phyloP scores from a whole-genome alignment of 2,113 vertebrate genomes.

The Corythaixoides concolor region DNA sequence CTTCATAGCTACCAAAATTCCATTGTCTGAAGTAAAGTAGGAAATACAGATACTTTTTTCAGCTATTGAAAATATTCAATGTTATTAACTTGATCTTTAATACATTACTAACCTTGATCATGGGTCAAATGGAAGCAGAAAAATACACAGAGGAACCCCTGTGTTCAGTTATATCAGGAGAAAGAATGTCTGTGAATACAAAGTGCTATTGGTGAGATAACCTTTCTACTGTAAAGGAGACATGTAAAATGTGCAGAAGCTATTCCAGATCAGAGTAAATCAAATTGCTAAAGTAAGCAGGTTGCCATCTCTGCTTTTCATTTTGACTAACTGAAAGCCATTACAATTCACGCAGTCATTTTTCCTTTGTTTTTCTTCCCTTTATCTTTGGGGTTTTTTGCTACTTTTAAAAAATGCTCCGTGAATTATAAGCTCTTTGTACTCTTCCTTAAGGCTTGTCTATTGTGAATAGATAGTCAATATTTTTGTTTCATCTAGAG shows the following conservation, averaged over 20 bases:
- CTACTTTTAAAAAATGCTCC: background rate
- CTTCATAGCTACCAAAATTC: background rate
- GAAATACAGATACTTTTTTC: background rate
- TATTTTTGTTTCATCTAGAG: background rate
- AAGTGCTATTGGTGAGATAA: background rate
- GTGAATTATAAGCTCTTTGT: background rate
- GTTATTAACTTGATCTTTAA: background rate
- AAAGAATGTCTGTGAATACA: background rate
- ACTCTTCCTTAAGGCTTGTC: background rate
- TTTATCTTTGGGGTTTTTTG: background rate
- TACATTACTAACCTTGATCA: background rate
- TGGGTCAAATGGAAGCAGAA: background rate
- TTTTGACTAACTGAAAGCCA: conserved; percentile 45
- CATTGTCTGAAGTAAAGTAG: background rate
- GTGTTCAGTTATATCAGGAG: background rate
- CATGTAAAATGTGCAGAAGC: background rate
- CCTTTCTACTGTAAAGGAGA: background rate
- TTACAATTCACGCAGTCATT: background rate
- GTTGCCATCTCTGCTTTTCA: conserved; percentile 8
- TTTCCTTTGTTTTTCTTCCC: background rate
- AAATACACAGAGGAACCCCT: background rate
- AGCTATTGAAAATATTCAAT: background rate
- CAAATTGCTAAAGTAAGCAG: conserved; percentile 14
- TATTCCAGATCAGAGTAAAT: conserved; percentile 22
- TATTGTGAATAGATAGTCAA: background rate